These are phyloP conservation scores for Dufourea novaeangliae DNA, from an alignment of 1,140 invertebrate species.

Conservation along the genomic window DNA sequence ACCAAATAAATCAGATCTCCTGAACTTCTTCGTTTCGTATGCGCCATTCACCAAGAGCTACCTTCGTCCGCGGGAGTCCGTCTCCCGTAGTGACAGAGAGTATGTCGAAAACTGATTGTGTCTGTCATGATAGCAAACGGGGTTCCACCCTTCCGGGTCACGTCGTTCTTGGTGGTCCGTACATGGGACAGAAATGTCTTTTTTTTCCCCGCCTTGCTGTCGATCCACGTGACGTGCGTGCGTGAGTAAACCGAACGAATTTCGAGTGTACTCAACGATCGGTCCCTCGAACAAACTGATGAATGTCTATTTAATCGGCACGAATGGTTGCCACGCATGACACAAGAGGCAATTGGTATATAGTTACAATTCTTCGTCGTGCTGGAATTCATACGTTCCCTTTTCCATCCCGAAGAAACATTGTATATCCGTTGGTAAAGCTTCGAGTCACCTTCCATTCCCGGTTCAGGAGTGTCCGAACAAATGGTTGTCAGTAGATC, in stretches of 20 bases:
- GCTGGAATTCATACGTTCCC: background rate
- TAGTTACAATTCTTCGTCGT: background rate
- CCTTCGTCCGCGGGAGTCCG: conserved; percentile 61
- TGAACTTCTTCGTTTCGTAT: conserved; percentile 46
- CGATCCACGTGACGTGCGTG: conserved; percentile 13
- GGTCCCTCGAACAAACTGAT: background rate
- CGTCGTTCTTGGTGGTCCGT: conserved; percentile 64
- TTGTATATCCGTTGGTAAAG: conserved; percentile 36
- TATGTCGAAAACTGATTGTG: conserved; percentile 69
- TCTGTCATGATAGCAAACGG: conserved; percentile 67
- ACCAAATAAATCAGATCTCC: conserved; percentile 48
- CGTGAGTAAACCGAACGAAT: background rate
- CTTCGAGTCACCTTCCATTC: conserved; percentile 8
- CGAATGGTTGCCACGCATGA: background rate
- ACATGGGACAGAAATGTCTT: conserved; percentile 56
- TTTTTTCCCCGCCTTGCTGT: background rate
- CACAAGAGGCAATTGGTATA: background rate
- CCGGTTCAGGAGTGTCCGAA: conserved; percentile 29
- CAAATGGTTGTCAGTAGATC: conserved; percentile 66
- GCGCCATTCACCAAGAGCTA: conserved; percentile 28
- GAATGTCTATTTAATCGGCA: background rate
- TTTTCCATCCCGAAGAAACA: background rate
- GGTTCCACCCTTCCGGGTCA: conserved; percentile 67
- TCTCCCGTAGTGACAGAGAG: conserved; percentile 63
- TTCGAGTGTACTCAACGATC: background rate